Evolutionary conservation across 1,140 invertebrate genomes (phyloP).

Genomic region (Mizuhopecten yessoensis): DNA sequence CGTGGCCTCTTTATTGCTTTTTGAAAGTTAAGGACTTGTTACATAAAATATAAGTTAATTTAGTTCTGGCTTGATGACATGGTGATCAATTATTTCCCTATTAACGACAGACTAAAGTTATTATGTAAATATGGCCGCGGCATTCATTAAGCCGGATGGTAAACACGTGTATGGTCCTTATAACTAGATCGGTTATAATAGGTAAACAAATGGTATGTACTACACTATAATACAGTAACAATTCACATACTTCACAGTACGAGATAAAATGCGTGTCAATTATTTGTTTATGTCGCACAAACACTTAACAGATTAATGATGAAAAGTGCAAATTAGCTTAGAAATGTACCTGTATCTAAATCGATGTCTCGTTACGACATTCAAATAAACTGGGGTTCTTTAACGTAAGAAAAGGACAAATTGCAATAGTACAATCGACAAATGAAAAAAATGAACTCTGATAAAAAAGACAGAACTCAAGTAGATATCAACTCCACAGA

Average conservation of each 20-base stretch:
- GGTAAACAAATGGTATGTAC: background rate
- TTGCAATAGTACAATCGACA: too few relatives aligned
- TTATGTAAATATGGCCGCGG: background rate
- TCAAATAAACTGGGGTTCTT: too few relatives aligned
- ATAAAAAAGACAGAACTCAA: too few relatives aligned
- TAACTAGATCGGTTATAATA: background rate
- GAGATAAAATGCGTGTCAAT: background rate
- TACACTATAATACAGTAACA: background rate
- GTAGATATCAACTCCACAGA: too few relatives aligned
- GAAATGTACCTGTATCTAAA: background rate
- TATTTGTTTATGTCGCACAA: background rate
- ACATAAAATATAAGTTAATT: constrained; percentile 40
- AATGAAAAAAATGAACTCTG: background rate
- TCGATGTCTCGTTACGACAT: too few relatives aligned
- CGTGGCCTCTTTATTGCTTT: background rate
- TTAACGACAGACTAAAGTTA: constrained; percentile 19
- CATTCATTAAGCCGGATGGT: background rate
- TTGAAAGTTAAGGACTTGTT: background rate
- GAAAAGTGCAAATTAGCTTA: too few relatives aligned
- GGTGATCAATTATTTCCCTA: background rate
- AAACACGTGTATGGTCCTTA: background rate
- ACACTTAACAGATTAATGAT: background rate
- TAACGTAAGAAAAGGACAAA: too few relatives aligned
- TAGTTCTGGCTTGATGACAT: background rate
- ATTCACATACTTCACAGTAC: background rate